phyloP scores from a whole-genome alignment of 2,113 vertebrate species.

The Lamprologus tigripictilis region DNA sequence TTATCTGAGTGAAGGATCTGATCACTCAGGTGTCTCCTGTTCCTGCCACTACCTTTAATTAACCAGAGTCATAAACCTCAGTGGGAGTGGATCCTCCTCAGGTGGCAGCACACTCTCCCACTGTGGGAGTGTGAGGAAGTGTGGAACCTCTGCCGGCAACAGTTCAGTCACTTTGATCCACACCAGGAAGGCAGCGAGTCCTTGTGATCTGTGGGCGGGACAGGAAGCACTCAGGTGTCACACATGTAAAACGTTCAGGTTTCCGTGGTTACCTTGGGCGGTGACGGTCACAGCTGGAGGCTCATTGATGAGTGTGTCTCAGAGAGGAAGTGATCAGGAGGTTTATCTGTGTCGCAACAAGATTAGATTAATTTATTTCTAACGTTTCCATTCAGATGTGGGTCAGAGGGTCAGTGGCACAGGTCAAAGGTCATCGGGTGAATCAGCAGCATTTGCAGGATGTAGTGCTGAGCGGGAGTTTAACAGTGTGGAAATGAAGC shows the following conservation, averaged over 20 bases:
- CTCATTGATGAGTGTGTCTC: background rate
- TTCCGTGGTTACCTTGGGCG: accelerated
- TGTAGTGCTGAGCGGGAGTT: accelerated
- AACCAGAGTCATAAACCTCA: background rate
- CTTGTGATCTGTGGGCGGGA: background rate
- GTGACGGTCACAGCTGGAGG: background rate
- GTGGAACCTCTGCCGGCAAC: background rate
- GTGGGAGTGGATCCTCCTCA: background rate
- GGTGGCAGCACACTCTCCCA: background rate
- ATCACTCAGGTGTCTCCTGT: background rate
- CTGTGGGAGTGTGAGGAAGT: background rate
- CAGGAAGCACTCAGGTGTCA: background rate
- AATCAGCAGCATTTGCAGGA: background rate
- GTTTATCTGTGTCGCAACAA: background rate
- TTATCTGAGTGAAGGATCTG: background rate
- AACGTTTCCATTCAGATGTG: background rate
- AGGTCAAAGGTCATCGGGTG: background rate
- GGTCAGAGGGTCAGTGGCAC: accelerated
- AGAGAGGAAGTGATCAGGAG: background rate
- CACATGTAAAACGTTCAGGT: background rate
- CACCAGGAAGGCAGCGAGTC: background rate
- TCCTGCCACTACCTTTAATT: background rate
- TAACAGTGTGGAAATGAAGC: background rate
- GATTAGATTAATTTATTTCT: background rate
- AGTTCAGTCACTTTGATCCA: accelerated